Evolutionary conservation across 53 echinoderm and acorn worm genomes (phyloP).

Genomic region (Paelopatides confundens): DNA sequence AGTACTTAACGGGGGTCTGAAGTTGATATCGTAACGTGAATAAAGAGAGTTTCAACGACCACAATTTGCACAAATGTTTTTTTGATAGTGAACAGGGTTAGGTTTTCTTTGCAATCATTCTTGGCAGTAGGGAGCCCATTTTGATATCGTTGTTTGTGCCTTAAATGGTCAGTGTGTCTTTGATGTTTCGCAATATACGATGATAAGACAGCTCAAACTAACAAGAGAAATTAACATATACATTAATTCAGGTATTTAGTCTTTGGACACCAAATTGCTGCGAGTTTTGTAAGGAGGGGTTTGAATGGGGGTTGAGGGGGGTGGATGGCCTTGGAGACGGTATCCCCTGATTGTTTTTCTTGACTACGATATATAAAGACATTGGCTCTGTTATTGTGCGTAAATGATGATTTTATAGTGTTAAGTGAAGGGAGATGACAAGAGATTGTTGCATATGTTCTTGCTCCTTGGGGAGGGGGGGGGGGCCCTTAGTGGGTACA

Average conservation of each 20-base stretch:
- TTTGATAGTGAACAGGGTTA: not conserved
- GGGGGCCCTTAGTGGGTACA: too few relatives aligned
- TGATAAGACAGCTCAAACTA: not conserved
- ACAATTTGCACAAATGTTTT: not conserved
- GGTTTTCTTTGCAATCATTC: not conserved
- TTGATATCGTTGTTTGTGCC: not conserved
- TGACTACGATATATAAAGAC: too few relatives aligned
- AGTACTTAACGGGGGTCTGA: too few relatives aligned
- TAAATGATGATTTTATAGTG: too few relatives aligned
- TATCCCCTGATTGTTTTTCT: too few relatives aligned
- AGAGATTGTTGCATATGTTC: too few relatives aligned
- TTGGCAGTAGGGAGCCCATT: not conserved
- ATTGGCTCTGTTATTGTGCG: too few relatives aligned
- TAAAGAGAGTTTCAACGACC: too few relatives aligned
- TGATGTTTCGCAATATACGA: not conserved
- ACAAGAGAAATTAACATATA: not conserved
- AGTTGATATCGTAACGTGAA: too few relatives aligned
- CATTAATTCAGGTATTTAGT: not conserved
- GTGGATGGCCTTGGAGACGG: not conserved
- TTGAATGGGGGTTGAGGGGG: not conserved
- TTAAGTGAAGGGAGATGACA: too few relatives aligned
- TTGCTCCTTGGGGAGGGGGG: too few relatives aligned
- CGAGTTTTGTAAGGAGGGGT: not conserved
- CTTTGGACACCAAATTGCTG: not conserved
- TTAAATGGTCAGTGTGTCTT: not conserved